These are phyloP conservation scores for Agrochola lychnidis DNA, from an alignment of 2,888 invertebrate species.

Conservation along the genomic window DNA sequence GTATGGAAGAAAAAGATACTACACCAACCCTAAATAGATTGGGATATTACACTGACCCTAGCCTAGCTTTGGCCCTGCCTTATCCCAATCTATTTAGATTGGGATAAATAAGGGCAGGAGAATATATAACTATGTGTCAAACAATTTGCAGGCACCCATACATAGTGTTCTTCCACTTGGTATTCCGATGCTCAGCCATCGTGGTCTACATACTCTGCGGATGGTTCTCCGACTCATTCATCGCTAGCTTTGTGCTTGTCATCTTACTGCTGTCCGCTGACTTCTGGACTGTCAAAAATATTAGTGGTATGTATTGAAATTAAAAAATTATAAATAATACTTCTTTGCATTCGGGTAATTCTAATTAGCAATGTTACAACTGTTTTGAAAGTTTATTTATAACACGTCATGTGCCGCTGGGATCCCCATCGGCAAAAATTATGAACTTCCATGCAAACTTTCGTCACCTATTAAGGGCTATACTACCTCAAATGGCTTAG, in stretches of 20 bases:
- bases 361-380: neutral
- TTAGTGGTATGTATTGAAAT: constrained; percentile 91
- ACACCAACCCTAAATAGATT: too few relatives aligned
- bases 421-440: neutral
- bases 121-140: neutral
- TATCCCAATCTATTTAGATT: too few relatives aligned
- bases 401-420: neutral
- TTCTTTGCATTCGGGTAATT: neutral
- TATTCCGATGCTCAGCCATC: constrained; percentile 96
- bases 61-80: too few relatives aligned
- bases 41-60: too few relatives aligned
- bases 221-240: constrained; percentile 97
- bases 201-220: constrained; percentile 97
- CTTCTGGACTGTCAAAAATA: constrained; percentile 99
- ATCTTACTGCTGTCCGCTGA: constrained; percentile 98
- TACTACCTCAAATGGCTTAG: too few relatives aligned
- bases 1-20: too few relatives aligned
- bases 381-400: neutral
- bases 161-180: constrained; percentile 97
- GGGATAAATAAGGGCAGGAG: too few relatives aligned
- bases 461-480: too few relatives aligned
- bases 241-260: constrained; percentile 98
- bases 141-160: constrained; percentile 95
- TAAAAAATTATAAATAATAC: neutral
- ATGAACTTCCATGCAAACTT: too few relatives aligned